Evolutionary conservation across 92 coral and sea anemone species (phyloP), one percentile per base, ranked within the genome.

Genomic region (Phenganax stokvisi): DNA sequence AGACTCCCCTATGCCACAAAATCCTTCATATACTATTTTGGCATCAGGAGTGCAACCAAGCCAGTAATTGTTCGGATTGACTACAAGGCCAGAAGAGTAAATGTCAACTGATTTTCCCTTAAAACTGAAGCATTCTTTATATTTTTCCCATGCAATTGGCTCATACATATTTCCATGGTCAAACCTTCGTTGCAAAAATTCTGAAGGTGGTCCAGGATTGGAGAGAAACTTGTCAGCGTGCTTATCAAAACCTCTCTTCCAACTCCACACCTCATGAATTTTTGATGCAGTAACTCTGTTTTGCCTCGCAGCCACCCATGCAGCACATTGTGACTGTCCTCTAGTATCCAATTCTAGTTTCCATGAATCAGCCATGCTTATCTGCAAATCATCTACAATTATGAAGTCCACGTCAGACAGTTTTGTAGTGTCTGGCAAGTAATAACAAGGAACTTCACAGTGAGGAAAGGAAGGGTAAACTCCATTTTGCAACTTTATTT

Each of bases 101-200:
- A 88, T 87, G 20, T 88, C 74, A 56, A 74, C 64, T 25, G 85
- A 47, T 37, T 27, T 10, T 37, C 31, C 47, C 7, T 74, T 70
- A 2, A 28, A 6, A 60, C 80, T 67, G 86, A 88, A 81, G 63
- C 88, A 85, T n/a, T 56, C 31, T 76, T 70, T 28, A 61, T 85
- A 85, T 72, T 86, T 86, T 74, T 89, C 87, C 84, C 82, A 86
- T 17, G 92, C 92, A 52, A 85, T 82, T 15, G 88, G 82, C 72
- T 88, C 86, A 30, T 85, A 89, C 87, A 88, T 85, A 30, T 59
- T 83, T 56, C 91, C 91, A 83, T 86, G 91, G 10, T 72, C 87
- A 51, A 88, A 73, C 59, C 74, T 88, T 62, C 61, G 55, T 80
- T 88, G 87, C 56, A 86, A 55, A 69, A 88, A 54, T 37, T 83